Base-by-base conservation (phyloP, 2,888 invertebrate species). In the Chironomus tentans region DNA sequence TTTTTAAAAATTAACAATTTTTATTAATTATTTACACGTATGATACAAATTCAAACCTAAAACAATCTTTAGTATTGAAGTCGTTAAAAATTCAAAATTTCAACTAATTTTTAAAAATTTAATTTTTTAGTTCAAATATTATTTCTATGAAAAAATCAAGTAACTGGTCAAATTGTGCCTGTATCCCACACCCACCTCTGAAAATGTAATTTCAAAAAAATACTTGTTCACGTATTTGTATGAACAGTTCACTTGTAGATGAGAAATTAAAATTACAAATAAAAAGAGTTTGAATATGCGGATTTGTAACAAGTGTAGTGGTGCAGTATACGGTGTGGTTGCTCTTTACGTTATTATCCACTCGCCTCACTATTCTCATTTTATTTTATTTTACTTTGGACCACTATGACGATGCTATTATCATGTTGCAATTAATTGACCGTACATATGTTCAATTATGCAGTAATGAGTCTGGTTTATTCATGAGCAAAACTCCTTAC, bases 401-500 rank as follows among this genome's bases (percentile, higher is more conserved):
- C 22, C 13, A 22, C 24, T 68, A 15, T 68, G 22, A n/a, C 68
- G 12, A 13, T 21, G 28, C 28, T 4, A 24, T 15, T 15, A 24
- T 15, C 48, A 70, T 48, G 18, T 70, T 70, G 47, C 70, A 70
- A 70, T 70, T 70, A 70, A 70, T 70, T 47, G 70, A 70, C 47
- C 70, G 22, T 70, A 69, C 47, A 46, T 70, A 22, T 70, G 70
- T 70, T 70, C 48, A 70, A 70, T 70, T 70, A 70, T 70, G 48
- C 70, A 70, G 48, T 47, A 48, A 70, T 48, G 48, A 70, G 28
- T 22, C 21, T 21, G 70, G 70, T 46, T 46, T 65, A 65, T 65
- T 21, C 65, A 65, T 65, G 65, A 65, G 65, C 18, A 13, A 24
- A 62, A 12, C 21, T 21, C 65, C 65, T 22, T 13, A 5, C 24